phyloP scores from a whole-genome alignment of 2,797 vertebrate genomes.

The Cirrhinus molitorella region DNA sequence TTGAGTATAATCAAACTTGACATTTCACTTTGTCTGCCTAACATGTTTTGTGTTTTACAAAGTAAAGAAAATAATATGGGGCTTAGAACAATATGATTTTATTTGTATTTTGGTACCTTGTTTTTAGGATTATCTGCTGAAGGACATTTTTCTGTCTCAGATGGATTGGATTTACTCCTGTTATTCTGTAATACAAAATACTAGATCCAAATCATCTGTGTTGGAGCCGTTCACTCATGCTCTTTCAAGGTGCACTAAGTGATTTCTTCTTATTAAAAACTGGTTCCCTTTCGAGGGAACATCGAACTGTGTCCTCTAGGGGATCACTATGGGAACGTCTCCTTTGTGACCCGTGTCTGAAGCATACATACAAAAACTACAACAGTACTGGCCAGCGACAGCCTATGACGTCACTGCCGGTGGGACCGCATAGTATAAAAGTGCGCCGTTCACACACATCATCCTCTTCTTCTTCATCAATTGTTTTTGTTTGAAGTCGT shows the following conservation, averaged over 20 bases:
- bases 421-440: too few relatives aligned
- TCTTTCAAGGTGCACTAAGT: background rate
- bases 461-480: too few relatives aligned
- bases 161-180: constrained; percentile 10
- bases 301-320: too few relatives aligned
- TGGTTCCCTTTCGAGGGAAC: too few relatives aligned
- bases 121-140: constrained; percentile 1
- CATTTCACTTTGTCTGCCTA: background rate
- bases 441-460: too few relatives aligned
- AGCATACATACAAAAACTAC: too few relatives aligned
- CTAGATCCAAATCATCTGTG: background rate
- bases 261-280: background rate
- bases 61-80: background rate
- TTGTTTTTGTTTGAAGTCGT: too few relatives aligned
- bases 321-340: too few relatives aligned
- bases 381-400: too few relatives aligned
- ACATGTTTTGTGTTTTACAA: background rate
- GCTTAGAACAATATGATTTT: background rate
- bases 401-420: too few relatives aligned
- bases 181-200: background rate
- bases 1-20: background rate
- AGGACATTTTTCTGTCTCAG: background rate
- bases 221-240: background rate
- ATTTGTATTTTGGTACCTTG: background rate
- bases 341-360: too few relatives aligned